Percentiles rank a stretch among this genome's conserved stretches.
phyloP scores from a whole-genome alignment of 2,113 vertebrate species.

The Pluvialis apricaria region DNA sequence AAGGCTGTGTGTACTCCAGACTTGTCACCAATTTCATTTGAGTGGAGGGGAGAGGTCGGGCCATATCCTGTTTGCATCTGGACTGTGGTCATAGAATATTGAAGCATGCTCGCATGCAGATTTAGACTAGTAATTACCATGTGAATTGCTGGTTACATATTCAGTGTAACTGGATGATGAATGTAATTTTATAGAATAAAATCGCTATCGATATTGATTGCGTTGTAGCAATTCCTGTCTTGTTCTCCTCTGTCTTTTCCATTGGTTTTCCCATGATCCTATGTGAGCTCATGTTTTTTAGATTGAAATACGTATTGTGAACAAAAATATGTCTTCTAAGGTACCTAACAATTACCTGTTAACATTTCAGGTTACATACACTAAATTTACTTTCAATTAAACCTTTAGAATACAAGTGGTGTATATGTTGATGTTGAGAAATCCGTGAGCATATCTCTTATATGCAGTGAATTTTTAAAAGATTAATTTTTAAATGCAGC shows the following conservation, averaged over 20 bases:
- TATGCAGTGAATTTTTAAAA: neutral
- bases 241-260: neutral
- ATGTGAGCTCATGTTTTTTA: neutral
- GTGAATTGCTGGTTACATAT: neutral
- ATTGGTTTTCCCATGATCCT: neutral
- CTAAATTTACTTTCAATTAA: neutral
- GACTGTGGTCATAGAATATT: neutral
- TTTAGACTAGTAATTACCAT: neutral
- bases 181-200: neutral
- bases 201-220: neutral
- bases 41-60: neutral
- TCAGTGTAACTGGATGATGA: neutral
- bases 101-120: rapidly evolving
- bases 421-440: neutral
- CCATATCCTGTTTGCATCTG: rapidly evolving
- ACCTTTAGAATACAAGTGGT: neutral
- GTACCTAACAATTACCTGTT: neutral
- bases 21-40: rapidly evolving
- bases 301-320: neutral
- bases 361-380: neutral
- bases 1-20: rapidly evolving
- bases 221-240: neutral
- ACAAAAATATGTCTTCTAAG: neutral
- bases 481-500: neutral
- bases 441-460: neutral